These are phyloP conservation scores for Caenorhabditis wallacei DNA, from an alignment of 2,888 invertebrate species.

Conservation along the genomic window DNA sequence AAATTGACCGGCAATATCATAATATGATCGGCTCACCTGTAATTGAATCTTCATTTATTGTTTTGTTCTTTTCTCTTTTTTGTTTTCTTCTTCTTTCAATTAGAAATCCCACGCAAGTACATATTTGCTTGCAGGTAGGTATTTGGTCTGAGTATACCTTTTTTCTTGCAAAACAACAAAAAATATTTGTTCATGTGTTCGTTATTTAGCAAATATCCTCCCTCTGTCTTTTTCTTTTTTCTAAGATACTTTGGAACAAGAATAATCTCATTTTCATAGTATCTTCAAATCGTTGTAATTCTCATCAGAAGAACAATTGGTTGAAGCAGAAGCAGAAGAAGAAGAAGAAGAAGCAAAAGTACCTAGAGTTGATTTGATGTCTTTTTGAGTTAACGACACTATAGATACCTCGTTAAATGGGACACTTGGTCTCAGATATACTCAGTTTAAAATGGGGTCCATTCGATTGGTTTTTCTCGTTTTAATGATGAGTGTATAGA, in stretches of 20 bases:
- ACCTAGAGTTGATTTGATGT: too few species aligned
- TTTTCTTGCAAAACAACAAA: conserved; percentile 14
- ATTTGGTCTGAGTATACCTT: not conserved
- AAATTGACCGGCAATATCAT: too few species aligned
- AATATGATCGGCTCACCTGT: not conserved
- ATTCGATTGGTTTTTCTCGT: conserved; percentile 5
- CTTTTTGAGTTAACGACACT: conserved; percentile 19
- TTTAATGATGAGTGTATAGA: conserved; percentile 31
- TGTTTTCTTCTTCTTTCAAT: not conserved
- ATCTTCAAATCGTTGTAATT: conserved; percentile 21
- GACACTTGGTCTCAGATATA: not conserved
- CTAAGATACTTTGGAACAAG: not conserved
- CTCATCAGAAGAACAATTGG: conserved; percentile 46
- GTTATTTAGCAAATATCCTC: conserved; percentile 7
- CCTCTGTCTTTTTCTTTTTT: not conserved
- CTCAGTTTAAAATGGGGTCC: conserved; percentile 60
- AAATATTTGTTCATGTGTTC: conserved; percentile 9
- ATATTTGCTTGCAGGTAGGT: conserved; percentile 8
- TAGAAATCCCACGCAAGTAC: conserved; percentile 14
- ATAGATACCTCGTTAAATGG: conserved; percentile 34
- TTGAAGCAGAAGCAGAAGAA: not conserved
- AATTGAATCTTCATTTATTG: not conserved
- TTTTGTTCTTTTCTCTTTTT: not conserved
- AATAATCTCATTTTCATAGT: not conserved
- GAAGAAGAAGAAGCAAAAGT: too few species aligned